Evolutionary conservation across 1,140 invertebrate species (phyloP).

Genomic region (Drosophila navojoa): DNA sequence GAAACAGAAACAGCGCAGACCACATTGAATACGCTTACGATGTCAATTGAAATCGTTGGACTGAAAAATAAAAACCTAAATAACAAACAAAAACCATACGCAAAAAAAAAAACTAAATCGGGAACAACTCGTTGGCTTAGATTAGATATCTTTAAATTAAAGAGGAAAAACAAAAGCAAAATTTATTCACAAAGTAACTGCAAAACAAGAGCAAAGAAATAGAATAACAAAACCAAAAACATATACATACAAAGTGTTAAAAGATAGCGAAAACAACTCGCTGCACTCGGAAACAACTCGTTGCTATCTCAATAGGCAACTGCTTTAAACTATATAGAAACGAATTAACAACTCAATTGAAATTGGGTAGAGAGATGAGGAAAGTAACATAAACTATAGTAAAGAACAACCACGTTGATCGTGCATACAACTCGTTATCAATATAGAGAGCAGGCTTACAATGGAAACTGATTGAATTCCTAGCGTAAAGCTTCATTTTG

Average conservation of each 20-base stretch:
- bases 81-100: background rate
- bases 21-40: slow-evolving; percentile 3
- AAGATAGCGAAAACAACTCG: background rate
- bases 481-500: too few species aligned
- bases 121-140: slow-evolving; percentile 1
- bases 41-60: background rate
- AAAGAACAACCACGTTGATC: too few species aligned
- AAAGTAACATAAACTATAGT: too few species aligned
- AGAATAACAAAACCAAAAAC: background rate
- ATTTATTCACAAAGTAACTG: background rate
- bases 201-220: background rate
- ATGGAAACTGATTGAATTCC: too few species aligned
- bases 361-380: too few species aligned
- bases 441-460: too few species aligned
- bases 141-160: slow-evolving; percentile 2
- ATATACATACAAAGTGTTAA: background rate
- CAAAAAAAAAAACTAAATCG: background rate
- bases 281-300: too few species aligned
- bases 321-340: too few species aligned
- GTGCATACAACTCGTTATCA: too few species aligned
- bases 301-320: too few species aligned
- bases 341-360: too few species aligned
- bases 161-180: background rate
- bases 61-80: background rate
- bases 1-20: slow-evolving; percentile 14